Conservation (phyloP, 2,888 invertebrate species). For the Glomeris marginata region DNA sequence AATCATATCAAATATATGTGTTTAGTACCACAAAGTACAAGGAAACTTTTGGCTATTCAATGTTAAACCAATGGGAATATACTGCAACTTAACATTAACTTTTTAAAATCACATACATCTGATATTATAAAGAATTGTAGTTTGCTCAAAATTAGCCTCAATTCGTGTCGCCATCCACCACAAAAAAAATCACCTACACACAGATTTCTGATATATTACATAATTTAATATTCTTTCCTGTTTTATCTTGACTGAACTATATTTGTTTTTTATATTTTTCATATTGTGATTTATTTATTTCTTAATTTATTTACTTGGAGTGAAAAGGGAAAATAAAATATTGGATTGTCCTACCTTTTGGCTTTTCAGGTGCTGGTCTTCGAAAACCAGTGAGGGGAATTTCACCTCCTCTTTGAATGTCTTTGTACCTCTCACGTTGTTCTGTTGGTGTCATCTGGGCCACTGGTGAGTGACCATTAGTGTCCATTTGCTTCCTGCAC, state of each 20-base stretch:
- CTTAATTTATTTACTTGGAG: no score
- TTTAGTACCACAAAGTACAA: no score
- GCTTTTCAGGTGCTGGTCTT: slow-evolving; percentile 66
- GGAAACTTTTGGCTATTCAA: no score
- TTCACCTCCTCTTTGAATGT: slow-evolving; percentile 84
- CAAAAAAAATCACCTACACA: not conserved
- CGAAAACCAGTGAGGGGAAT: slow-evolving; percentile 83
- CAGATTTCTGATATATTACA: not conserved
- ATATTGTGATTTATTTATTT: not conserved
- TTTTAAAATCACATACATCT: no score
- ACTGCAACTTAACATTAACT: no score
- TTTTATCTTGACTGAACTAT: not conserved
- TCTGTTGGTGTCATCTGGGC: slow-evolving; percentile 60
- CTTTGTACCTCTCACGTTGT: slow-evolving; percentile 67
- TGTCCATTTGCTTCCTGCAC: slow-evolving; percentile 43
- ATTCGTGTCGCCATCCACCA: no score
- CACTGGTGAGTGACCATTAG: slow-evolving; percentile 29
- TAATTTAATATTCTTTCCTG: not conserved
- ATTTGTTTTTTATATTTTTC: not conserved
- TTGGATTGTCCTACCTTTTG: slow-evolving; percentile 22
- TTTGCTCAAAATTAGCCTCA: no score
- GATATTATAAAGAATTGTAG: no score
- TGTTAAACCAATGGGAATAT: no score
- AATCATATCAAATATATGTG: no score
- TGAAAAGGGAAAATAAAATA: no score